Percentiles rank a stretch among this genome's conserved stretches.
Evolutionary conservation across 2,797 vertebrate species (phyloP).

Genomic region (Peromyscus nudipes): DNA sequence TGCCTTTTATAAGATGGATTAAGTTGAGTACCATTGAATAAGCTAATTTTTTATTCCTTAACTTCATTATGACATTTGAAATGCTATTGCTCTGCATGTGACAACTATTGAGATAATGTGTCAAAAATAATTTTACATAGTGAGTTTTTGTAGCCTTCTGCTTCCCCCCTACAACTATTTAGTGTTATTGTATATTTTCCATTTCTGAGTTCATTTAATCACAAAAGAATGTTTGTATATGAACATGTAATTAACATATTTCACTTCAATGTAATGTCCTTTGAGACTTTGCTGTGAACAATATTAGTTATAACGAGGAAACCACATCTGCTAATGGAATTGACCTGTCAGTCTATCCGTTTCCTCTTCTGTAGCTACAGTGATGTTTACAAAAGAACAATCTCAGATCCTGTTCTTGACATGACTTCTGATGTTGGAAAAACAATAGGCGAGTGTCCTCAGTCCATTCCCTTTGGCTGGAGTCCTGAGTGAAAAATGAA

Average conservation of each 20-base stretch:
- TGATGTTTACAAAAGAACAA: constrained; percentile 66
- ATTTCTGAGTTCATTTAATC: neutral
- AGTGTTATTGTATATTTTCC: neutral
- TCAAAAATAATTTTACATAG: neutral
- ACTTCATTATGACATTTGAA: neutral
- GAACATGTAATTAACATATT: neutral
- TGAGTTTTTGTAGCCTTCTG: neutral
- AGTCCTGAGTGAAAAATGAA: constrained; percentile 70
- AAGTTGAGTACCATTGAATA: neutral
- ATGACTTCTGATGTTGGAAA: constrained; percentile 69
- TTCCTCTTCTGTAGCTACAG: constrained; percentile 58
- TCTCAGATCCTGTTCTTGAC: constrained; percentile 75
- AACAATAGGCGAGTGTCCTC: constrained; percentile 40
- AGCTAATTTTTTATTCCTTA: neutral
- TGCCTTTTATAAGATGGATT: neutral
- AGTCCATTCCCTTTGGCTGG: constrained; percentile 65
- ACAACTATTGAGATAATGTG: neutral
- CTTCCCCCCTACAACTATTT: neutral
- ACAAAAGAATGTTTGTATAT: neutral
- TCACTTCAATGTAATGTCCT: neutral
- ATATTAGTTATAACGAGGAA: constrained; percentile 1
- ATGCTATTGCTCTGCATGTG: neutral
- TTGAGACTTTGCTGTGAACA: neutral
- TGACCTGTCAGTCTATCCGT: constrained; percentile 63
- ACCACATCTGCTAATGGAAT: constrained; percentile 66